A percentile compares a stretch with the other conserved stretches of the same genome.
Evolutionary conservation across 2,888 invertebrate genomes (phyloP).

Genomic region (Hedychridium roseum): DNA sequence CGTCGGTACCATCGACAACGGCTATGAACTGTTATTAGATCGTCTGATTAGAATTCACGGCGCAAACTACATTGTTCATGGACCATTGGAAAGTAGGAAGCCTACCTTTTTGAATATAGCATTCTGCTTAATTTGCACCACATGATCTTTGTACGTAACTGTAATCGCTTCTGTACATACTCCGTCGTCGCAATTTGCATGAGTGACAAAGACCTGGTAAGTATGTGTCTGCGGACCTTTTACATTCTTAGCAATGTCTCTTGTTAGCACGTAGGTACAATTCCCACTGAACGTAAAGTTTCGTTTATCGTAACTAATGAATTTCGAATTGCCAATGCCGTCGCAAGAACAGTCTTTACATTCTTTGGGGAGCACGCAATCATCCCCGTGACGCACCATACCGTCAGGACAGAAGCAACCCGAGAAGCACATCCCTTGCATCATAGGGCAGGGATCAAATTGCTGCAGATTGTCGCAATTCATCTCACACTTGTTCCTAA

Average conservation of each 20-base stretch:
- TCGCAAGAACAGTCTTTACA: conserved; percentile 81
- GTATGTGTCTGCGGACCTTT: conserved; percentile 2
- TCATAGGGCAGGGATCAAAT: conserved; percentile 70
- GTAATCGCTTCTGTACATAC: conserved; percentile 76
- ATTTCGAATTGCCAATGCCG: conserved; percentile 81
- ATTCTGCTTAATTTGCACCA: conserved; percentile 61
- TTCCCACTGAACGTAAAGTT: conserved; percentile 83
- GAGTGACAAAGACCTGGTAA: conserved; percentile 73
- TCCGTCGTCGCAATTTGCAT: conserved; percentile 73
- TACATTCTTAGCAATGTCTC: conserved; percentile 67
- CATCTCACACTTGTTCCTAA: conserved; percentile 73
- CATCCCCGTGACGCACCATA: conserved; percentile 71
- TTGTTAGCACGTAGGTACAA: conserved; percentile 83
- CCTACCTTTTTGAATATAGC: conserved; percentile 23
- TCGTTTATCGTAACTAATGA: conserved; percentile 82
- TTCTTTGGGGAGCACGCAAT: conserved; percentile 75
- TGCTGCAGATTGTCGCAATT: conserved; percentile 73
- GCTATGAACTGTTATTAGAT: conserved; percentile 63
- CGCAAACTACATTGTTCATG: not conserved
- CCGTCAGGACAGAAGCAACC: conserved; percentile 89
- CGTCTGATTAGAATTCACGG: not conserved
- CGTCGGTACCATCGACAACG: conserved; percentile 64
- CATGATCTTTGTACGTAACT: conserved; percentile 72
- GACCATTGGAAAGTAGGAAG: not conserved
- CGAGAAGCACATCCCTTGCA: conserved; percentile 77